Base-by-base conservation (phyloP, 2,797 vertebrate genomes). In the Xenops minutus region DNA sequence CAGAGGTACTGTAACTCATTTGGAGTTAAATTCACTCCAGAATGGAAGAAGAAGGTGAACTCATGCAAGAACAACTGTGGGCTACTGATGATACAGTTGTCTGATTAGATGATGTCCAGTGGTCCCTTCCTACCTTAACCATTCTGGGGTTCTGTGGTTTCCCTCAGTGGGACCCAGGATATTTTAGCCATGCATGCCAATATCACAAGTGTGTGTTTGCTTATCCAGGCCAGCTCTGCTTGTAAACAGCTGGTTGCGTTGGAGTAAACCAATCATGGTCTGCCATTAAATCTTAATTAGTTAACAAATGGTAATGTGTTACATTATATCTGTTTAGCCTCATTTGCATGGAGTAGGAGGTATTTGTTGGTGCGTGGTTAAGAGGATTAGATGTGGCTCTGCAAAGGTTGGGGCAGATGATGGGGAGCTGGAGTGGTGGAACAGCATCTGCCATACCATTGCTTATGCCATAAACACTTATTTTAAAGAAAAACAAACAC, bases 251-350 rank as follows among this genome's bases (percentile, higher is more conserved):
- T 79, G 59, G 6, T 58, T 73, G 48, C 77, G 44, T 59, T 91
- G 48, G 29, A 73, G 36, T 36, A 63, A 90, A 79, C 52, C 74
- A 21, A 2, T 87, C 27, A 8, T 10, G 29, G 22, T 41, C 87
- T 73, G 46, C 41, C 14, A 19, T 67, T 91, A 92, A 76, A 34
- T 72, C 32, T 63, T 78, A 56, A 73, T 90, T 81, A 62, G 34
- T 34, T 89, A 69, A 63, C 66, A 69, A 73, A 34, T 26, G 27
- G 34, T 41, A 37, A 29, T 67, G 39, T 39, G 37, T 76, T 87
- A 19, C 17, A 8, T 59, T 37, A 4, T 64, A 48, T 49, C 59
- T 86, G 3, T 59, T 78, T 18, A 24, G 37, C 68, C 19, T 56
- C 4, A 0, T 92, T 92, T 93, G 44, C 36, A 20, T 43, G 49